Evolutionary conservation across 2,797 vertebrate species (phyloP).

Genomic region (Danio albolineatus): DNA sequence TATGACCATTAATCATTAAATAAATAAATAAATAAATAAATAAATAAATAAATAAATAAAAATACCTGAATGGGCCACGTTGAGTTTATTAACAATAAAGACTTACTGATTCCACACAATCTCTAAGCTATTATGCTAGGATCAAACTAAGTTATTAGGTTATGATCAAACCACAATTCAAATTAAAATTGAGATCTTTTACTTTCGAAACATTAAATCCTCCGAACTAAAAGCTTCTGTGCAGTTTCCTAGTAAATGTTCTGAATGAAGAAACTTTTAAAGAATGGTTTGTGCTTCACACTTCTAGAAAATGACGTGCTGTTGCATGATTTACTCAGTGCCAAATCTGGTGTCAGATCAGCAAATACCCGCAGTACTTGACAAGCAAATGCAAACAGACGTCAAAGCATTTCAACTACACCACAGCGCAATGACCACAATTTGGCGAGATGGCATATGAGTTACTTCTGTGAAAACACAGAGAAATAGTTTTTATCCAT

Average conservation of each 20-base stretch:
- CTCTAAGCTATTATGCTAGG: neutral
- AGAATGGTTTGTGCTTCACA: neutral
- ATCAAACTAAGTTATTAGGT: too few species aligned
- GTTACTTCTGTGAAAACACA: neutral
- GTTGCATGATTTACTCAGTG: constrained; percentile 53
- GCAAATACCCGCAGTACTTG: constrained; percentile 4
- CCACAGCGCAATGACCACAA: neutral
- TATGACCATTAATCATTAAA: too few species aligned
- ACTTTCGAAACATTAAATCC: neutral
- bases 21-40: too few species aligned
- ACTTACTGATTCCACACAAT: neutral
- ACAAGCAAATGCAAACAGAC: neutral
- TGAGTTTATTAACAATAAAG: neutral
- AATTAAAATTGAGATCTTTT: neutral
- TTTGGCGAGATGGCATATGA: neutral
- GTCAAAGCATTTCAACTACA: neutral
- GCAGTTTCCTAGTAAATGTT: neutral
- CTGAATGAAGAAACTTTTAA: neutral
- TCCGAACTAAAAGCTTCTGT: neutral
- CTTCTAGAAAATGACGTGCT: neutral
- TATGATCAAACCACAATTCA: neutral
- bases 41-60: too few species aligned
- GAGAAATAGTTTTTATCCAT: neutral
- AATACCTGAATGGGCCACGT: neutral
- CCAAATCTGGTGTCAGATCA: constrained; percentile 54